Percentiles rank a stretch among this genome's conserved stretches.
phyloP scores from a whole-genome alignment of 2,797 vertebrate genomes.

The Zenarchopterus dispar region DNA sequence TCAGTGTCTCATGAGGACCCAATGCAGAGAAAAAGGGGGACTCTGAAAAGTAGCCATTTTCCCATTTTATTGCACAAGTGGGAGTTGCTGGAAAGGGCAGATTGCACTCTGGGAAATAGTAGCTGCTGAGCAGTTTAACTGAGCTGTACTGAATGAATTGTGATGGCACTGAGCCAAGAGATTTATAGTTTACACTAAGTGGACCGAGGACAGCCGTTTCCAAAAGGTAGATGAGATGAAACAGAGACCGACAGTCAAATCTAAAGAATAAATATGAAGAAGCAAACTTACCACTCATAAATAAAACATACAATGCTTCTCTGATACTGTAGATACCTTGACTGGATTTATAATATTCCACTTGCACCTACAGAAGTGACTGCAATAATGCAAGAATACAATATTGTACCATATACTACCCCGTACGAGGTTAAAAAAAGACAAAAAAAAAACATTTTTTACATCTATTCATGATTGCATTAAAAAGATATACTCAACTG shows the following conservation, averaged over 20 bases:
- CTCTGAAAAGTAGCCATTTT: constrained; percentile 60
- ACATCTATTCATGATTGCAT: constrained; percentile 1
- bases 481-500: neutral
- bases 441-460: no score
- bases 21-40: constrained; percentile 15
- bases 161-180: constrained; percentile 59
- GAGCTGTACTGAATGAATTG: constrained; percentile 66
- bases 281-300: neutral
- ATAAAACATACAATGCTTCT: no score
- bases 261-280: neutral
- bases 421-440: no score
- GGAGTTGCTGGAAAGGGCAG: constrained; percentile 47
- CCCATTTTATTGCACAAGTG: constrained; percentile 56
- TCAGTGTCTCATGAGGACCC: constrained; percentile 43
- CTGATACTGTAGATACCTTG: no score
- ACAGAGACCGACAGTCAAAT: constrained; percentile 5
- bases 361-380: no score
- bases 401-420: no score
- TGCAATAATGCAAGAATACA: no score
- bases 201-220: constrained; percentile 47
- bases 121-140: constrained; percentile 46
- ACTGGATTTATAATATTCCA: no score
- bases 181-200: constrained; percentile 49
- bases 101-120: constrained; percentile 43
- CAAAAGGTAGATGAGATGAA: constrained; percentile 23